A percentile compares a stretch with the other conserved stretches of the same genome.
phyloP scores from a whole-genome alignment of 92 coral and sea anemone species.

The Epizoanthus scotinus region DNA sequence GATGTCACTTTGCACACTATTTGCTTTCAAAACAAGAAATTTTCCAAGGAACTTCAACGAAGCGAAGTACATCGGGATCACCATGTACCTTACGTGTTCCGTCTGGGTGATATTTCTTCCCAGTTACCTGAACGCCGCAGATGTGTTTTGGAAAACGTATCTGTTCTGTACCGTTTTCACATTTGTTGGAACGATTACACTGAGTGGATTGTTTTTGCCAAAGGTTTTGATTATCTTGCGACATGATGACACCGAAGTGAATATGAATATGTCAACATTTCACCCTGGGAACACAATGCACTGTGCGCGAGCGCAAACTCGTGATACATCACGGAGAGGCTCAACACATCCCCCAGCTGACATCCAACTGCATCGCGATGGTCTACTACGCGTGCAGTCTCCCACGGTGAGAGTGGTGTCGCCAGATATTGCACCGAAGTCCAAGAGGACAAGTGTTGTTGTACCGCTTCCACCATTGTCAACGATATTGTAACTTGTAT shows the following conservation, averaged over 20 bases:
- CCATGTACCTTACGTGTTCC: slow-evolving; percentile 92
- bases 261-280: slow-evolving; percentile 6
- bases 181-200: slow-evolving; percentile 80
- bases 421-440: background rate
- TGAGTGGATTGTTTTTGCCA: slow-evolving; percentile 80
- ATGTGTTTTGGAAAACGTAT: slow-evolving; percentile 67
- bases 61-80: slow-evolving; percentile 92
- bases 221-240: slow-evolving; percentile 54
- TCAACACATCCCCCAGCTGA: background rate
- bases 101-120: slow-evolving; percentile 91
- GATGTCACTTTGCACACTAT: slow-evolving; percentile 80
- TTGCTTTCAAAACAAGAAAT: slow-evolving; percentile 87
- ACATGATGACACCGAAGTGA: slow-evolving; percentile 13
- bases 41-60: slow-evolving; percentile 98
- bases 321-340: background rate
- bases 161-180: slow-evolving; percentile 60
- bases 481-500: background rate
- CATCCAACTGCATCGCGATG: background rate
- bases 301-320: background rate
- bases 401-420: background rate
- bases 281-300: slow-evolving; percentile 2
- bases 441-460: background rate
- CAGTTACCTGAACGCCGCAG: slow-evolving; percentile 69
- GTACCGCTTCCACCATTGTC: background rate
- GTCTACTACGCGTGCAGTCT: background rate